These are phyloP conservation scores for Cremastinae sp. DNA, from an alignment of 2,888 invertebrate genomes.

Conservation along the genomic window DNA sequence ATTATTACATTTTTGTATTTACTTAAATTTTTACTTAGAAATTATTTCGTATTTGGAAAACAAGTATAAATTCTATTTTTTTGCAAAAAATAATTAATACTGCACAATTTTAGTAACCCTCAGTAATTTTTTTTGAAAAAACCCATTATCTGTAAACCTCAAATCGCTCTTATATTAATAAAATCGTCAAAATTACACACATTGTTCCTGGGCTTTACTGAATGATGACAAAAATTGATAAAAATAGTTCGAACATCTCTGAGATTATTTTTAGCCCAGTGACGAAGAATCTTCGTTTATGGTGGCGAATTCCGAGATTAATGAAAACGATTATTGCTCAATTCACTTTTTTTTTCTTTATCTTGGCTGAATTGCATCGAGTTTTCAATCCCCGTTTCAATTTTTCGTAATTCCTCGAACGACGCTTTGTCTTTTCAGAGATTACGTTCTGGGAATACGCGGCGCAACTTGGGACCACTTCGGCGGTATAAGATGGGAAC, in stretches of 20 bases:
- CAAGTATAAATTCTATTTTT: no score
- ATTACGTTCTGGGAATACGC: constrained; percentile 89
- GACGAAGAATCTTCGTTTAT: background rate
- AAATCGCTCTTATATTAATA: no score
- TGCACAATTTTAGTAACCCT: no score
- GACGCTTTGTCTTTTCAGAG: constrained; percentile 81
- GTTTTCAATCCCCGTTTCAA: background rate
- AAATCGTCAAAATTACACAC: no score
- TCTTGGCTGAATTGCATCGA: background rate
- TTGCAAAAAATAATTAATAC: no score
- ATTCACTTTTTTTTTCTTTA: background rate
- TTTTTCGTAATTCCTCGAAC: constrained; percentile 10
- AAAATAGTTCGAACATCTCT: background rate
- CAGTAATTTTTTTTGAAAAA: no score
- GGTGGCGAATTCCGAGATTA: background rate
- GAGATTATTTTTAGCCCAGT: background rate
- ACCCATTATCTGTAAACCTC: no score
- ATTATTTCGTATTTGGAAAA: no score
- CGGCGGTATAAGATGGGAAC: constrained; percentile 90
- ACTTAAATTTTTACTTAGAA: no score
- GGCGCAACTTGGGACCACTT: constrained; percentile 88
- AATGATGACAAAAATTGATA: no score
- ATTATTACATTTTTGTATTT: no score
- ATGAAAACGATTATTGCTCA: background rate
- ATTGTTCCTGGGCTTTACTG: no score